Conservation (phyloP, 2,888 invertebrate genomes). For the Aplocera efformata region DNA sequence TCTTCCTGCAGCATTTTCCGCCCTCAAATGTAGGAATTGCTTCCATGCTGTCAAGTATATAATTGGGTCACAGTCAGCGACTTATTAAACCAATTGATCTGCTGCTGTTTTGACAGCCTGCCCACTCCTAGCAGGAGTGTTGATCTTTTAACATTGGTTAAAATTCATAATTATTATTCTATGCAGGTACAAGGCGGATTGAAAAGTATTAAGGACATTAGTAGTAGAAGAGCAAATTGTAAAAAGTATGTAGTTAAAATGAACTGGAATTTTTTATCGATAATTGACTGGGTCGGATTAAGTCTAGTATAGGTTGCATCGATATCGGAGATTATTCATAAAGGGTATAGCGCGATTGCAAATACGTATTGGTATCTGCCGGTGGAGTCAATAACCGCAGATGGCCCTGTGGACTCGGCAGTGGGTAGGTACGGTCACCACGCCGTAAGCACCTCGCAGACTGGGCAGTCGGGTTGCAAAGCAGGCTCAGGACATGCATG, state of each 20-base stretch:
- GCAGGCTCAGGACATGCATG: conserved; percentile 29
- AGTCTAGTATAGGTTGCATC: conserved; percentile 17
- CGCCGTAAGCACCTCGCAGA: conserved; percentile 25
- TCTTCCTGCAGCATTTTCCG: conserved; percentile 76
- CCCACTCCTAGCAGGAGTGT: conserved; percentile 33
- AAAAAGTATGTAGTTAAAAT: conserved; percentile 13
- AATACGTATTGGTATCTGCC: conserved; percentile 28
- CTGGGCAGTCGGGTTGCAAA: conserved; percentile 26
- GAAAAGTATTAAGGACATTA: too few species aligned
- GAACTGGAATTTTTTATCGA: conserved; percentile 12
- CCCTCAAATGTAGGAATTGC: conserved; percentile 78
- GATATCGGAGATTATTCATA: conserved; percentile 28
- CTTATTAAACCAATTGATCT: conserved; percentile 76
- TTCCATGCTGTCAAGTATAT: conserved; percentile 77
- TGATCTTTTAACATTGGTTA: too few species aligned
- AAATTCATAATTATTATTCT: too few species aligned
- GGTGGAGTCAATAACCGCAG: conserved; percentile 41
- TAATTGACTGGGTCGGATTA: conserved; percentile 14
- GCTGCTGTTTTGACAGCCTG: conserved; percentile 77
- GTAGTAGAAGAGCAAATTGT: too few species aligned
- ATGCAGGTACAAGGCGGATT: too few species aligned
- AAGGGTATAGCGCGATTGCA: conserved; percentile 27
- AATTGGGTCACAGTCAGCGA: conserved; percentile 75
- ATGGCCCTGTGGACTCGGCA: conserved; percentile 26
- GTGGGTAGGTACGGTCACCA: conserved; percentile 19